Evolutionary conservation across 2,888 invertebrate species (phyloP), one percentile per base, ranked within the genome.

Genomic region (Ischnura elegans): DNA sequence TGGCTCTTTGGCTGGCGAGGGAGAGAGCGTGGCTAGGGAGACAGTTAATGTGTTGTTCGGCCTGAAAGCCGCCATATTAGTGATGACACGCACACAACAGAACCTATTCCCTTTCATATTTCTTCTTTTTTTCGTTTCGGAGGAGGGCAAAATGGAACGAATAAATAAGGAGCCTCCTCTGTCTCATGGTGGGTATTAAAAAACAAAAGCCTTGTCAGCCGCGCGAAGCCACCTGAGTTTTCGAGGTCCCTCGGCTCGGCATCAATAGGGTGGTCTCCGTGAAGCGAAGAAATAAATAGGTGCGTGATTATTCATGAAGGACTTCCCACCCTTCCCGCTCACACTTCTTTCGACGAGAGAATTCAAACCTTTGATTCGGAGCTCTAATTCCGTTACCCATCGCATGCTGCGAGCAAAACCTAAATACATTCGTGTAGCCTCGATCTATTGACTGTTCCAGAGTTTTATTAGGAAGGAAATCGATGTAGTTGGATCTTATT

Each of bases 81-180:
- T 46, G 86, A 46, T 43, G 45, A 86, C 86, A 86, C 86, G 86
- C 86, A 86, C 86, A 86, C 86, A n/a, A 10, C 29, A 29, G 76
- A 76, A 29, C 1, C 76, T 10, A 76, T 76, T n/a, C 76, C 76
- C 36, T 36, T 36, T 76, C 36, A 36, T 76, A 76, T 36, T 76
- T 76, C 36, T 16, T 76, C 29, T 36, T 76, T 76, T 76, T 76
- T 76, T 76, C 1, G 76, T 76, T 29, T 3, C 10, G 45, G 46
- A 25, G 45, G 36, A 90, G 43, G 90, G 90, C 86, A n/a, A n/a
- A 86, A 46, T 46, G 86, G 66, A 5, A n/a, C n/a, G 43, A 29
- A 66, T 90, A 90, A 90, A 90, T 61, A 66, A 90, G 90, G 45
- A n/a, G 61, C 4, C 42, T 42, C 2, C n/a, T n/a, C n/a, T n/a